phyloP scores from a whole-genome alignment of 2,888 invertebrate genomes.

The Megaustenia siamemsis region DNA sequence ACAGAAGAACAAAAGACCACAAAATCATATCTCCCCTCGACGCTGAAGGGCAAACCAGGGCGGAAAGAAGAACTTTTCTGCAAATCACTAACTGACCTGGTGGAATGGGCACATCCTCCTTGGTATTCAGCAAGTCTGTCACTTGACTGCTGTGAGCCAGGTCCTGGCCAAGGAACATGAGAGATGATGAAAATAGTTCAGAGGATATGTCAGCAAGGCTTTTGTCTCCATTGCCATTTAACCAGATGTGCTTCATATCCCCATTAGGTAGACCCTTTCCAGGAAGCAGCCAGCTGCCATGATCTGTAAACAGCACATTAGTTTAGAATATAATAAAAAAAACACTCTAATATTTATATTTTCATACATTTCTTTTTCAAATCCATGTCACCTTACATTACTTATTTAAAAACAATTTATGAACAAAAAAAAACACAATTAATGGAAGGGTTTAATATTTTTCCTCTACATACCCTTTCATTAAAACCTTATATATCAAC shows the following conservation, averaged over 20 bases:
- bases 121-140: constrained; percentile 66
- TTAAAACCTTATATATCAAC: too few species aligned
- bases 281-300: constrained; percentile 42
- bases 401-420: too few species aligned
- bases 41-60: too few species aligned
- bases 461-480: too few species aligned
- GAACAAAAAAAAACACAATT: too few species aligned
- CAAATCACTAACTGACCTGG: constrained; percentile 62
- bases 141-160: constrained; percentile 57
- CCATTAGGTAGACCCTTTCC: constrained; percentile 53
- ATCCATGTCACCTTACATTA: too few species aligned
- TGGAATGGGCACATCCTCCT: constrained; percentile 72
- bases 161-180: constrained; percentile 71
- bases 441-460: too few species aligned
- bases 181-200: constrained; percentile 73
- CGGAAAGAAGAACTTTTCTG: background rate
- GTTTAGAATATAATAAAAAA: background rate
- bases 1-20: too few species aligned
- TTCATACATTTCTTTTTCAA: too few species aligned
- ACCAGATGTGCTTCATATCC: constrained; percentile 63
- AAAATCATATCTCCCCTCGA: too few species aligned
- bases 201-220: constrained; percentile 72
- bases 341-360: too few species aligned
- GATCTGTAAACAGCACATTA: constrained; percentile 1
- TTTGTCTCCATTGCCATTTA: constrained; percentile 61